Conservation (phyloP, 1,140 invertebrate species). For the Drosophila subobscura region DNA sequence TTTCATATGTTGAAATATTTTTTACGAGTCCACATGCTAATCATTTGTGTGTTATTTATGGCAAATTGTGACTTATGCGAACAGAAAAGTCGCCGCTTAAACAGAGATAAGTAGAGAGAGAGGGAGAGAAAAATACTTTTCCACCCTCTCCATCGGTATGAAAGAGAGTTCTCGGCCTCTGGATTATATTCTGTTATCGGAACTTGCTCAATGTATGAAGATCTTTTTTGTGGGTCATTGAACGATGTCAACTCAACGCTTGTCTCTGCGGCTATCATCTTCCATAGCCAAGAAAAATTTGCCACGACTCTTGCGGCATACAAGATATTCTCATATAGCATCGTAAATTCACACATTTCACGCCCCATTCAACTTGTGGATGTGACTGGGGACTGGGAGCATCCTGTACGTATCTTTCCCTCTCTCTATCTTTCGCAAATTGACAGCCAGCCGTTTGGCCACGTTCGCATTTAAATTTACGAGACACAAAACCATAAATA, state of each 20-base stretch:
- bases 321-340: conserved; percentile 36
- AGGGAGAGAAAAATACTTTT: neutral
- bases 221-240: conserved; percentile 57
- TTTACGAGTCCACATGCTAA: conserved; percentile 55
- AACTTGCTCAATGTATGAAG: conserved; percentile 21
- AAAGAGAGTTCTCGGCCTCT: too few species aligned
- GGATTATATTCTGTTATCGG: conserved; percentile 22
- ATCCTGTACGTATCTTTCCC: conserved; percentile 54
- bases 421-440: conserved; percentile 40
- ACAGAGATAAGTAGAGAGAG: neutral
- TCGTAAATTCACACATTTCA: conserved; percentile 76
- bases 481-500: conserved; percentile 63
- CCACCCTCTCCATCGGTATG: too few species aligned
- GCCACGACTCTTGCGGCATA: conserved; percentile 29
- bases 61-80: conserved; percentile 61
- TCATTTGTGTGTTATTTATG: conserved; percentile 61
- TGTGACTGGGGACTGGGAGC: conserved; percentile 15
- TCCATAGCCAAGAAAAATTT: neutral
- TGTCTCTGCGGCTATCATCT: conserved; percentile 18
- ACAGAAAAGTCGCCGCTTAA: conserved; percentile 8
- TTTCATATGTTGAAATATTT: conserved; percentile 15
- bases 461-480: conserved; percentile 71
- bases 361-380: conserved; percentile 59
- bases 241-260: conserved; percentile 50
- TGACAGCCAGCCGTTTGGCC: conserved; percentile 60